Percentiles rank a stretch among this genome's conserved stretches.
phyloP scores from a whole-genome alignment of 30 jellyfish, hydroid and myxozoan genomes.

The Sanderia malayensis region DNA sequence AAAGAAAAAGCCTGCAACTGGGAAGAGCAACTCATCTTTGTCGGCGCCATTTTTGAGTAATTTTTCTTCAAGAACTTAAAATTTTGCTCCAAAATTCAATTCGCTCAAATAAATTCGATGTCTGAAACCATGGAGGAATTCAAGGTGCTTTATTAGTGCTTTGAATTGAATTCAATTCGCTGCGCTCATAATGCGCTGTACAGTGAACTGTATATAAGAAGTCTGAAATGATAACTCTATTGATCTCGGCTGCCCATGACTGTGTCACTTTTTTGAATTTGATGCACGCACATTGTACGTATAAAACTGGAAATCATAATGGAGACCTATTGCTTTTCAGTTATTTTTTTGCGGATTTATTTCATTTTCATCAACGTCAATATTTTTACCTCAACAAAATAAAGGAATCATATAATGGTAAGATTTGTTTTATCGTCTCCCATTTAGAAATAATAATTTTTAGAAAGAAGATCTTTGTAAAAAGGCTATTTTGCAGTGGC shows the following conservation, averaged over 20 bases:
- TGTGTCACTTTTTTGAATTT: slow-evolving; percentile 30
- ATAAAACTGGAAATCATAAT: slow-evolving; percentile 21
- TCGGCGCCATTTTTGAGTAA: no score
- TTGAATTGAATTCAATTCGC: no score
- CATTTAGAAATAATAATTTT: neutral
- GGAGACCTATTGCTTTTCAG: neutral
- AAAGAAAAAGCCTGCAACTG: no score
- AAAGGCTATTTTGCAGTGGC: neutral
- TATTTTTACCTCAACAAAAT: no score
- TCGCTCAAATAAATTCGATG: no score
- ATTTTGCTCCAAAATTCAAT: no score
- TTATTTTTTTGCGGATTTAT: neutral
- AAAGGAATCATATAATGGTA: neutral
- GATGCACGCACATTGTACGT: slow-evolving; percentile 49
- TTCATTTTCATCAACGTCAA: neutral
- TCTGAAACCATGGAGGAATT: no score
- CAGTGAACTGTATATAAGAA: slow-evolving; percentile 10
- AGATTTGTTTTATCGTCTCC: neutral
- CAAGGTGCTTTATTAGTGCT: no score
- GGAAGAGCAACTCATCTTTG: no score
- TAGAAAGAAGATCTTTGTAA: neutral
- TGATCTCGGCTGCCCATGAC: slow-evolving; percentile 35
- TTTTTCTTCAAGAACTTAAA: no score
- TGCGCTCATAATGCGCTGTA: no score
- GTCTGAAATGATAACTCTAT: slow-evolving; percentile 43